These are phyloP conservation scores for Raja brachyura DNA, from an alignment of 2,113 vertebrate species.

Conservation along the genomic window DNA sequence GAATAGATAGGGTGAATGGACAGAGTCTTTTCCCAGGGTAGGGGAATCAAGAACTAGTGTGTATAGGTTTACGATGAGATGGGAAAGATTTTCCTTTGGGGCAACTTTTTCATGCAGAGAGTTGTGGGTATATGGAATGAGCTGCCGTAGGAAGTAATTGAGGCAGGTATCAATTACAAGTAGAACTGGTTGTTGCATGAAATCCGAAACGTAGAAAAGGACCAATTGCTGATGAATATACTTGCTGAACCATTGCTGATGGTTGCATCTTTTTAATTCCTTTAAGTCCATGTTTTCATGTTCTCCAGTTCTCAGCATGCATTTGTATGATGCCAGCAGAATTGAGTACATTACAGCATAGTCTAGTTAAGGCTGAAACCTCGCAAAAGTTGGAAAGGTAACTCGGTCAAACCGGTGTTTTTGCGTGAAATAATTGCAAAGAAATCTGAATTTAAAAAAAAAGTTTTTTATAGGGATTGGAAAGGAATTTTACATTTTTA, in stretches of 20 bases:
- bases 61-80: too few species aligned
- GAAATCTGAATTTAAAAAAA: background rate
- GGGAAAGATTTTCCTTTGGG: too few species aligned
- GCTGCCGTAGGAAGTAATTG: too few species aligned
- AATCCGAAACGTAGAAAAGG: background rate
- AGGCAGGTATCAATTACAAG: background rate
- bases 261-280: background rate
- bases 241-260: background rate
- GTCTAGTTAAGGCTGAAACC: background rate
- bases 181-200: background rate
- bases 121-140: too few species aligned
- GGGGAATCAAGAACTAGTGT: too few species aligned
- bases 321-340: background rate
- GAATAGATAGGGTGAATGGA: too few species aligned
- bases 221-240: background rate
- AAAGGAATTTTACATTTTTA: background rate
- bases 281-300: background rate
- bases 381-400: background rate
- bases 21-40: too few species aligned
- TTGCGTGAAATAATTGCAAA: too few species aligned
- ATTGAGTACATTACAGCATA: background rate
- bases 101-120: too few species aligned
- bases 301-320: background rate
- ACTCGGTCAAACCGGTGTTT: too few species aligned
- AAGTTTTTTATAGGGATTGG: background rate